Evolutionary conservation across 1,140 invertebrate species (phyloP).

Genomic region (Planococcus citri): DNA sequence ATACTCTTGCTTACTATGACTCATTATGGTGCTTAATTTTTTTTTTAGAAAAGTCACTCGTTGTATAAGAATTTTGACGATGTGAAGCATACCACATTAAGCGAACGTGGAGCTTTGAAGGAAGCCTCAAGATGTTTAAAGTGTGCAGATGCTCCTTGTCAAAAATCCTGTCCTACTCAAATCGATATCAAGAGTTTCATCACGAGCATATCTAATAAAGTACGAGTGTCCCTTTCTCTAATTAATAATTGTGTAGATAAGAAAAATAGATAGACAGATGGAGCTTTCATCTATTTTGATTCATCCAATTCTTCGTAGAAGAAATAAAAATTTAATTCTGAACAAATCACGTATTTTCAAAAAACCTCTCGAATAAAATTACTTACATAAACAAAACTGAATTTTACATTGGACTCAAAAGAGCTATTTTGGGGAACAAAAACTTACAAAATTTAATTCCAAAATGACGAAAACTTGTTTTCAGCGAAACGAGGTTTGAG

Average conservation of each 20-base stretch:
- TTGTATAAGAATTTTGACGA: slow-evolving; percentile 88
- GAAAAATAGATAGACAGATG: neutral
- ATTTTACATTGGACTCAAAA: too few species aligned
- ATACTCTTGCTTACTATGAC: slow-evolving; percentile 17
- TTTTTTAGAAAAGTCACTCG: slow-evolving; percentile 48
- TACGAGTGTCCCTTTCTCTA: too few species aligned
- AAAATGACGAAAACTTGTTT: too few species aligned
- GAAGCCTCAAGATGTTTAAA: slow-evolving; percentile 90
- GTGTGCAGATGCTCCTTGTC: slow-evolving; percentile 95
- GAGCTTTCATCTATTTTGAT: neutral
- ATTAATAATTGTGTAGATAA: slow-evolving; percentile 7
- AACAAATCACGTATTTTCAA: too few species aligned
- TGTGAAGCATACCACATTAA: slow-evolving; percentile 92
- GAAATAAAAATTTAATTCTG: too few species aligned
- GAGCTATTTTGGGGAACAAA: too few species aligned
- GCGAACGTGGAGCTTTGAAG: slow-evolving; percentile 79
- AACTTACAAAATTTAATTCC: too few species aligned
- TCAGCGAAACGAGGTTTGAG: too few species aligned
- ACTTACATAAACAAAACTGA: too few species aligned
- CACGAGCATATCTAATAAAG: slow-evolving; percentile 89
- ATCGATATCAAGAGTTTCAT: slow-evolving; percentile 95
- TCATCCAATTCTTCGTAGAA: too few species aligned
- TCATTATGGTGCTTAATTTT: neutral
- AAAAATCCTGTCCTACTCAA: slow-evolving; percentile 96
- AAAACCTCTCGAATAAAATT: too few species aligned